Conservation (phyloP, 2,888 invertebrate genomes). For the Maniola hyperantus region DNA sequence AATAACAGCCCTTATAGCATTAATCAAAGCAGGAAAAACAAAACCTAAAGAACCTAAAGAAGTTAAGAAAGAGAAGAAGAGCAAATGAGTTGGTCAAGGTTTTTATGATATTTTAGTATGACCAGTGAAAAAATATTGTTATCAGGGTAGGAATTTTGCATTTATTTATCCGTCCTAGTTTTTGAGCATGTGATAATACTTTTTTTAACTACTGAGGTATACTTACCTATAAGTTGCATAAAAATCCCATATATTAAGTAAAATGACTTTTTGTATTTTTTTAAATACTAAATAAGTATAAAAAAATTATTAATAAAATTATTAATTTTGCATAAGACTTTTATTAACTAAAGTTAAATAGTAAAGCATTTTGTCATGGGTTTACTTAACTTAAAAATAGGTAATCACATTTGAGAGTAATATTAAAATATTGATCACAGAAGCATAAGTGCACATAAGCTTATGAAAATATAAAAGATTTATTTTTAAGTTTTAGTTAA, state of each 20-base stretch:
- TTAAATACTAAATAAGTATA: too few species aligned
- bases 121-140: background rate
- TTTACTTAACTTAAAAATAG: slow-evolving; percentile 3
- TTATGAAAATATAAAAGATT: background rate
- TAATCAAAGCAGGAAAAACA: slow-evolving; percentile 69
- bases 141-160: slow-evolving; percentile 4
- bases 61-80: slow-evolving; percentile 74
- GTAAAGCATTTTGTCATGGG: slow-evolving; percentile 7
- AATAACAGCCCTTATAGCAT: slow-evolving; percentile 73
- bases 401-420: background rate
- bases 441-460: background rate
- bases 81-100: slow-evolving; percentile 60
- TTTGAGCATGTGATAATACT: slow-evolving; percentile 1
- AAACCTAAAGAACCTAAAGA: slow-evolving; percentile 67
- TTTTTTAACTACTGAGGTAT: background rate
- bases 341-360: too few species aligned
- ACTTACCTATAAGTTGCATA: background rate
- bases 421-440: slow-evolving; percentile 6
- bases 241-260: background rate
- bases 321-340: too few species aligned
- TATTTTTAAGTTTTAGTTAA: background rate
- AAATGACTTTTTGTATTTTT: too few species aligned
- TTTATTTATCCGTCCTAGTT: slow-evolving; percentile 15
- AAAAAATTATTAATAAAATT: too few species aligned
- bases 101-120: too few species aligned